Base-by-base conservation (phyloP, 1,140 invertebrate genomes). In the Medauroidea extradentata region DNA sequence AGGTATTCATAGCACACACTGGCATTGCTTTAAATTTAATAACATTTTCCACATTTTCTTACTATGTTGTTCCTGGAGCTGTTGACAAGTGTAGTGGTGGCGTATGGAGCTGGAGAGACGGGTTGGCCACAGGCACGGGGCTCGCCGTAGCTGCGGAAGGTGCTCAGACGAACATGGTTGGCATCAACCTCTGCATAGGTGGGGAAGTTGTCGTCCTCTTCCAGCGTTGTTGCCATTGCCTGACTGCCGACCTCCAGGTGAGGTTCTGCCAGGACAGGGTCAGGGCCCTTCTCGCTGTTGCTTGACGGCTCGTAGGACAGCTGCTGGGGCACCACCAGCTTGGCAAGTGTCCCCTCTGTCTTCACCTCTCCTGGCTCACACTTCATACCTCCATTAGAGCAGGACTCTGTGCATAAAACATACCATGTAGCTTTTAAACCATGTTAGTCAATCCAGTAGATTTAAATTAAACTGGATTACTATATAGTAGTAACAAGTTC, bases 131-230 rank as follows among this genome's bases (percentile, higher is more conserved):
- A 16, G 3, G 27, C 25, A 42, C 38, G 21, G 18, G 38, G 82
- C 68, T 83, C 81, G 34, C 76, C 79, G 14, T 76, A 84, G 60
- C 89, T 90, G 72, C 92, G 91, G 68, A 92, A 93, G 0, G 89
- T 91, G 11, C 87, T 89, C 58, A 92, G 68, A 66, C 29, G 29
- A 11, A 34, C 29, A 79, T 85, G 53, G 41, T 83, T 75, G 8
- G 84, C 84, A 69, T 90, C 88, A 1, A 90, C 88, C 75, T 90
- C 88, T 0, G 88, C 88, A 63, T 90, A 90, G 64, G 90, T 87
- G 0, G 85, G 29, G 29, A 34, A 34, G 29, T 34, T 34, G 29
- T 34, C 29, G 5, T 34, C 29, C 48, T 68, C 68, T 21, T 60
- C 64, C n/a, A n/a, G n/a, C n/a, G n/a, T n/a, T n/a, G n/a, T n/a